Evolutionary conservation across 2,797 vertebrate species (phyloP).

Genomic region (Naso thynnoides): DNA sequence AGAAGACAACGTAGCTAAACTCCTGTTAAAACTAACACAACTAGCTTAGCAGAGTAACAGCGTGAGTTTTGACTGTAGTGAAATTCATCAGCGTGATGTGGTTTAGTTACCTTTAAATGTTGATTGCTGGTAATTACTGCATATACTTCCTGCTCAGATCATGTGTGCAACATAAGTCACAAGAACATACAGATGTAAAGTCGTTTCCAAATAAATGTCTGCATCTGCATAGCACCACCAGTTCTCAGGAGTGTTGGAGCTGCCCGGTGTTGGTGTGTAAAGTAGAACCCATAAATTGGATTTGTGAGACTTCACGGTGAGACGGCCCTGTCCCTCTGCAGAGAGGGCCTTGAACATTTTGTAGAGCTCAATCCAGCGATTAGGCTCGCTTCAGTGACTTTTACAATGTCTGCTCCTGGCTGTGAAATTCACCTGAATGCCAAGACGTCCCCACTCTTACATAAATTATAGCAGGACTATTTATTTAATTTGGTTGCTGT

Average conservation of each 20-base stretch:
- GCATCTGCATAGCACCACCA: not conserved
- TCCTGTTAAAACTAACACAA: no score
- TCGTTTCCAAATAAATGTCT: not conserved
- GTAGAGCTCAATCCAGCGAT: slow-evolving; percentile 38
- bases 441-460: not conserved
- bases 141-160: not conserved
- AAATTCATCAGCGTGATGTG: no score
- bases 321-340: not conserved
- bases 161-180: no score
- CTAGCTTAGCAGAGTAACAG: no score
- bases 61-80: no score
- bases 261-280: not conserved
- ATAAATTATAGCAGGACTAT: slow-evolving; percentile 4
- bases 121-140: not conserved
- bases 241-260: slow-evolving; percentile 8
- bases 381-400: slow-evolving; percentile 38
- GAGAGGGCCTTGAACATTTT: slow-evolving; percentile 24
- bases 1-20: no score
- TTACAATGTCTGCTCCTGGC: slow-evolving; percentile 25
- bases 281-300: slow-evolving; percentile 41
- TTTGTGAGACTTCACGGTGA: slow-evolving; percentile 30
- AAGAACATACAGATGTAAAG: not conserved
- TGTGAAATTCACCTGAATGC: slow-evolving; percentile 46
- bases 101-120: no score
- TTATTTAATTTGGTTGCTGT: slow-evolving; percentile 10